phyloP scores from a whole-genome alignment of 1,140 invertebrate species.

The Bombus pyrosoma region DNA sequence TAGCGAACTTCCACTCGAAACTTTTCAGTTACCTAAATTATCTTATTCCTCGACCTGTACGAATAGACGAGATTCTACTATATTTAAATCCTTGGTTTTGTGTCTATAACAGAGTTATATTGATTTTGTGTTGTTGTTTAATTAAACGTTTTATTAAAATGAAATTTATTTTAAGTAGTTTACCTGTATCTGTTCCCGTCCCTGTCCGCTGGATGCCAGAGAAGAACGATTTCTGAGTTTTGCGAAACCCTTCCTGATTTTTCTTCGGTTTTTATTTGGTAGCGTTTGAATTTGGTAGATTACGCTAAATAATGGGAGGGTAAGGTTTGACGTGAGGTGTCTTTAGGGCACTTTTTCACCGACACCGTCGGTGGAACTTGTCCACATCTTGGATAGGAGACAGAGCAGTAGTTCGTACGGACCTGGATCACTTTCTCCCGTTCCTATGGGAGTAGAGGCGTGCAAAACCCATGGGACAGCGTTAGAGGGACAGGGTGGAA shows the following conservation, averaged over 20 bases:
- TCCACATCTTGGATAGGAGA: constrained; percentile 80
- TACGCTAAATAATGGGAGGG: background rate
- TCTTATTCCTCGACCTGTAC: no score
- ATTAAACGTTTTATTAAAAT: constrained; percentile 11
- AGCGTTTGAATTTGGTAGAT: background rate
- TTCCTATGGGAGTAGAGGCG: constrained; percentile 78
- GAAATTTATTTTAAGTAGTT: background rate
- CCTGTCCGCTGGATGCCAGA: background rate
- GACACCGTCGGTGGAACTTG: constrained; percentile 81
- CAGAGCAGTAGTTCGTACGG: constrained; percentile 79
- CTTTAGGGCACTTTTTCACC: constrained; percentile 80
- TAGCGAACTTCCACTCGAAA: background rate
- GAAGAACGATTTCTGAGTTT: background rate
- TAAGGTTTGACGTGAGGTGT: constrained; percentile 9
- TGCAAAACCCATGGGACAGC: constrained; percentile 81
- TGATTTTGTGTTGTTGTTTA: background rate
- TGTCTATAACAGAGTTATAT: background rate
- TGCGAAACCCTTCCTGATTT: background rate
- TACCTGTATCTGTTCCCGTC: background rate
- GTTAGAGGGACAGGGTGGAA: constrained; percentile 74
- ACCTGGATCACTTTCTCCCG: constrained; percentile 79
- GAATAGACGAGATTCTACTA: background rate
- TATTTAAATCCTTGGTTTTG: background rate
- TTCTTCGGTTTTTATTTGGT: background rate
- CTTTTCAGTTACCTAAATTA: background rate